phyloP scores from a whole-genome alignment of 2,888 invertebrate genomes.

The Meiosimyza decipiens region DNA sequence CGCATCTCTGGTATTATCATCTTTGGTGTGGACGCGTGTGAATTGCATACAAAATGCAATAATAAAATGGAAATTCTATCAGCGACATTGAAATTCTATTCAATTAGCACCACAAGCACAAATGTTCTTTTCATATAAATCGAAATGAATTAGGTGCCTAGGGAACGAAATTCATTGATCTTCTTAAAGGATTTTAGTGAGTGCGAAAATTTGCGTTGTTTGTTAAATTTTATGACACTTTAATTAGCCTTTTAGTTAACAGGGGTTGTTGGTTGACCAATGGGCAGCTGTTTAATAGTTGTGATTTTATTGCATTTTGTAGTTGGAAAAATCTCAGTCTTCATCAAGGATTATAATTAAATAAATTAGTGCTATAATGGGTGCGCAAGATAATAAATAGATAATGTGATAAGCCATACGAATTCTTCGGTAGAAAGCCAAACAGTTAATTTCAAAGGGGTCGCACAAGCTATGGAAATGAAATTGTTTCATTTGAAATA shows the following conservation, averaged over 20 bases:
- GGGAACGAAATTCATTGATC: not conserved
- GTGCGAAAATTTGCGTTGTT: not conserved
- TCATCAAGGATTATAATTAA: too few species aligned
- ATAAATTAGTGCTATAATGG: too few species aligned
- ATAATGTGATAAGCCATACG: too few species aligned
- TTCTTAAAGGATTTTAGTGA: slow-evolving; percentile 14
- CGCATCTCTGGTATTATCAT: not conserved
- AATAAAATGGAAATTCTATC: not conserved
- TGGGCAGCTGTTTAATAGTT: too few species aligned
- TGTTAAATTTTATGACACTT: not conserved
- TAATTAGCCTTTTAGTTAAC: slow-evolving; percentile 21
- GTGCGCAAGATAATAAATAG: too few species aligned
- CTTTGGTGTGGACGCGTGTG: slow-evolving; percentile 39
- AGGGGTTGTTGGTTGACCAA: not conserved
- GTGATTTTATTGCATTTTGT: too few species aligned
- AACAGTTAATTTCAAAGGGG: too few species aligned
- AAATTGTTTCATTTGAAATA: too few species aligned
- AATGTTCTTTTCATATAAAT: slow-evolving; percentile 5
- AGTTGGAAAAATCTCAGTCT: too few species aligned
- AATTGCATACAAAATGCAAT: slow-evolving; percentile 44
- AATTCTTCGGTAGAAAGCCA: too few species aligned
- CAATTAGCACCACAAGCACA: not conserved
- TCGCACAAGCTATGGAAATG: too few species aligned
- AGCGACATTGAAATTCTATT: not conserved
- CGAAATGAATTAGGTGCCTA: slow-evolving; percentile 3